Percentiles rank a stretch among this genome's conserved stretches.
Conservation (phyloP, 2,888 invertebrate genomes). For the Lacanobia wlatinum region DNA sequence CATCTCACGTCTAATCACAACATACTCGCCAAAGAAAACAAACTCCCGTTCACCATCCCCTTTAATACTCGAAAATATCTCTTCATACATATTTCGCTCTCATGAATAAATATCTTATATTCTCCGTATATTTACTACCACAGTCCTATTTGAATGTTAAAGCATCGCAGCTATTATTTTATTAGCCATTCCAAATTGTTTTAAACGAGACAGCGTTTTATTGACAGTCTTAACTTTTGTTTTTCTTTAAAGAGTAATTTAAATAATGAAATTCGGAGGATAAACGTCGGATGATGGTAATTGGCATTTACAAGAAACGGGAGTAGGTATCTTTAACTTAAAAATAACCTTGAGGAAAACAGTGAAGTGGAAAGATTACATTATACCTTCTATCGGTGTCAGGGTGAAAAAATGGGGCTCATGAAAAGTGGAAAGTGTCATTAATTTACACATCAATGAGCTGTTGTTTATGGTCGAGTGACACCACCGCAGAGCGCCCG, state of each 20-base stretch:
- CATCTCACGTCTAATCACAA: slow-evolving; percentile 55
- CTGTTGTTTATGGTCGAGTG: slow-evolving; percentile 69
- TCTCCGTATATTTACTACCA: slow-evolving; percentile 67
- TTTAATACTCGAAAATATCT: slow-evolving; percentile 74
- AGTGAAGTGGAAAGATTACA: slow-evolving; percentile 45
- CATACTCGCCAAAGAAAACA: slow-evolving; percentile 67
- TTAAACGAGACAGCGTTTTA: slow-evolving; percentile 39
- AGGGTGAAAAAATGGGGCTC: slow-evolving; percentile 34
- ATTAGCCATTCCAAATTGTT: slow-evolving; percentile 46
- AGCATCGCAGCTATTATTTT: slow-evolving; percentile 52
- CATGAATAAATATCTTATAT: slow-evolving; percentile 83
- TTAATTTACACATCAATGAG: slow-evolving; percentile 72
- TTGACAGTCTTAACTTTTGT: slow-evolving; percentile 42
- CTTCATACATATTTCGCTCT: slow-evolving; percentile 80
- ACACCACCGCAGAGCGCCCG: slow-evolving; percentile 56
- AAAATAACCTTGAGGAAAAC: slow-evolving; percentile 30
- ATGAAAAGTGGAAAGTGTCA: slow-evolving; percentile 65
- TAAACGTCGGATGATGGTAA: slow-evolving; percentile 49
- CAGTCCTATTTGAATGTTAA: slow-evolving; percentile 64
- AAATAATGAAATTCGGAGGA: slow-evolving; percentile 46
- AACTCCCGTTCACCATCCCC: slow-evolving; percentile 60
- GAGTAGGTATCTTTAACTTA: slow-evolving; percentile 11
- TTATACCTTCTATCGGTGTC: slow-evolving; percentile 12
- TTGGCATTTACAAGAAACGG: slow-evolving; percentile 43
- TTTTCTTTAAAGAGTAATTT: slow-evolving; percentile 51